Evolutionary conservation across 2,888 invertebrate genomes (phyloP).

Genomic region (Lasioglossum figueresi): DNA sequence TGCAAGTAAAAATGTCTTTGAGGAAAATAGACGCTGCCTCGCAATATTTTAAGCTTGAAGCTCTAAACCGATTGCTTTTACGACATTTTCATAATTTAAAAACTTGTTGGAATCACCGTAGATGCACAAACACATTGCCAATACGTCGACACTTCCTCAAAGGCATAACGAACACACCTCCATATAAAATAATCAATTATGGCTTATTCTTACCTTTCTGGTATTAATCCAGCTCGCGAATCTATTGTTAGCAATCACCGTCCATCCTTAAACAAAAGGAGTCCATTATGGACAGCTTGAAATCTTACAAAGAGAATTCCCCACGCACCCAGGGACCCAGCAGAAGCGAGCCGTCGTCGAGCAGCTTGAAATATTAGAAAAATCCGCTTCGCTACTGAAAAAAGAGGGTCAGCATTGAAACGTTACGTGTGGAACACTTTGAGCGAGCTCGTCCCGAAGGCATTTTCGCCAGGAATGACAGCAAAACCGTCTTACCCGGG

Average conservation of each 20-base stretch:
- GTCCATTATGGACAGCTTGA: background rate
- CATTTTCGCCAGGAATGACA: slow-evolving; percentile 21
- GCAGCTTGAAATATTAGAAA: slow-evolving; percentile 33
- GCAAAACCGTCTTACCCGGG: slow-evolving; percentile 33
- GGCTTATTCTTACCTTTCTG: background rate
- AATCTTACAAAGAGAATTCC: background rate
- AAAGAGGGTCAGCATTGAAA: slow-evolving; percentile 18
- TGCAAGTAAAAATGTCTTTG: too few species aligned
- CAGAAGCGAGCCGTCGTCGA: background rate
- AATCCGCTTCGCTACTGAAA: slow-evolving; percentile 22
- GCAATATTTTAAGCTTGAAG: too few species aligned
- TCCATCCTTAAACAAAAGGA: background rate
- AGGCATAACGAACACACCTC: background rate
- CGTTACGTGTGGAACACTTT: slow-evolving; percentile 36
- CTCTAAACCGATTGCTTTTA: background rate
- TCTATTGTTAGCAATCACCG: background rate
- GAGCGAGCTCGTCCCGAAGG: slow-evolving; percentile 3
- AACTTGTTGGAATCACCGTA: background rate
- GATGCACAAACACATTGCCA: background rate
- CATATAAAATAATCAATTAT: background rate
- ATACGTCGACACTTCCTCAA: background rate
- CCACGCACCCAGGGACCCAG: background rate
- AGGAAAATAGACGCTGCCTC: too few species aligned
- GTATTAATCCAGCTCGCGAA: background rate
- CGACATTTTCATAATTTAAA: background rate